Conservation (phyloP, 2,113 vertebrate species). For the Aspiorhynchus laticeps region DNA sequence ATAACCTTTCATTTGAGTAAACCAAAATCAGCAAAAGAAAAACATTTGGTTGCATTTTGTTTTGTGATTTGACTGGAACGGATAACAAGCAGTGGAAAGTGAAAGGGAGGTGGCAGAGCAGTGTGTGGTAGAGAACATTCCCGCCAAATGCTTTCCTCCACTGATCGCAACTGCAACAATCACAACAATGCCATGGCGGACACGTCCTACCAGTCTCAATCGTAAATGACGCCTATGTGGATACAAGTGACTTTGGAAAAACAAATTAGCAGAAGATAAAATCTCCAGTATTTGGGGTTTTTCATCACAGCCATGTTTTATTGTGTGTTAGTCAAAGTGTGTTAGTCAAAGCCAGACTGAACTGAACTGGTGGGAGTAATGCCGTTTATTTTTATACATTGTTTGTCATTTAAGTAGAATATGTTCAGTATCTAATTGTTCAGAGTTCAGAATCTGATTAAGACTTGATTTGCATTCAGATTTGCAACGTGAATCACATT, state of each 20-base stretch:
- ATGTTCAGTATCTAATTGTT: neutral
- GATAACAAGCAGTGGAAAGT: slow-evolving; percentile 3
- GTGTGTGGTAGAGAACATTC: neutral
- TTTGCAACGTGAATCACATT: neutral
- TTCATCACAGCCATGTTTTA: neutral
- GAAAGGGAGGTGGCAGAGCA: neutral
- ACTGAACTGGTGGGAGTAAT: neutral
- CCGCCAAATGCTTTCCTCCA: neutral
- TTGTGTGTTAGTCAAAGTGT: too few species aligned
- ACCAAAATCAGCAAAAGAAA: neutral
- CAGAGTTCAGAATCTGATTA: neutral
- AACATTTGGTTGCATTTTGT: slow-evolving; percentile 12
- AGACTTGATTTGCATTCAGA: neutral
- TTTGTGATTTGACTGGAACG: neutral
- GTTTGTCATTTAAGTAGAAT: neutral
- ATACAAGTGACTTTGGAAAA: neutral
- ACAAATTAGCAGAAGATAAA: neutral
- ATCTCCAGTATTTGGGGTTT: neutral
- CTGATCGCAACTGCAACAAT: slow-evolving; percentile 2
- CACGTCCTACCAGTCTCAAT: neutral
- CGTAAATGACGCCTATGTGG: neutral
- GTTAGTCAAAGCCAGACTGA: neutral
- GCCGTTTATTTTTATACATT: neutral
- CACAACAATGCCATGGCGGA: neutral
- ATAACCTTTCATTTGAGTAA: slow-evolving; percentile 5